Percentiles rank a stretch among this genome's conserved stretches.
Conservation (phyloP, 2,113 vertebrate genomes). For the Chauna torquata region DNA sequence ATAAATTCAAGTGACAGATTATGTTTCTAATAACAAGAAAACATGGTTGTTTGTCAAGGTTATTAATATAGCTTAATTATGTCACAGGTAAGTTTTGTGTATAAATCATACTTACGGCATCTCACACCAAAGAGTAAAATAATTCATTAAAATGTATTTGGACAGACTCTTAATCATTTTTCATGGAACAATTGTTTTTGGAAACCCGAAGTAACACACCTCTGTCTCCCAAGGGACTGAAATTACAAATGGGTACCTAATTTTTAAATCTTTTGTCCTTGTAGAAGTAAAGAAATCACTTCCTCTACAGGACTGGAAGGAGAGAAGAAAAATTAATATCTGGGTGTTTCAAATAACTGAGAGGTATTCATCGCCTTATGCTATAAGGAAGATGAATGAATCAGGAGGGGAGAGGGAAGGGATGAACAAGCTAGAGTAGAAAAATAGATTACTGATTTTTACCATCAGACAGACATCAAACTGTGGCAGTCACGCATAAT, state of each 20-base stretch:
- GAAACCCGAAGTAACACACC: neutral
- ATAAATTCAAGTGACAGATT: constrained; percentile 30
- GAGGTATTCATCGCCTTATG: neutral
- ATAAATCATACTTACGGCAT: constrained; percentile 22
- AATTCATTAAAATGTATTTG: constrained; percentile 11
- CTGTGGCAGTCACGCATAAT: constrained; percentile 20
- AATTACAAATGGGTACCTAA: neutral
- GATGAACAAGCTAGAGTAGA: neutral
- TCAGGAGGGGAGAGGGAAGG: neutral
- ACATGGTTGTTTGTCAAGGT: neutral
- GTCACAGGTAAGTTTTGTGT: constrained; percentile 8
- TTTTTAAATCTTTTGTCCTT: neutral
- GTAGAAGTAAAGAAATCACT: neutral
- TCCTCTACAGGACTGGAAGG: neutral
- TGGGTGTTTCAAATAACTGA: neutral
- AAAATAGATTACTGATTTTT: constrained; percentile 36
- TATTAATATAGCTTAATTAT: constrained; percentile 45
- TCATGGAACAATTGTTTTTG: neutral
- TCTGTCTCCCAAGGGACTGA: neutral
- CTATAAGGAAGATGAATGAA: constrained; percentile 10
- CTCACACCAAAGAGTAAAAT: constrained; percentile 8
- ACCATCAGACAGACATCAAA: constrained; percentile 29
- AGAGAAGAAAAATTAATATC: neutral
- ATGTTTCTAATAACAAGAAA: constrained; percentile 22
- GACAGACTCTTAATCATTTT: constrained; percentile 26